Percentiles rank a stretch among this genome's conserved stretches.
Evolutionary conservation across 1,140 invertebrate species (phyloP).

Genomic region (Drosophila ohnishii): DNA sequence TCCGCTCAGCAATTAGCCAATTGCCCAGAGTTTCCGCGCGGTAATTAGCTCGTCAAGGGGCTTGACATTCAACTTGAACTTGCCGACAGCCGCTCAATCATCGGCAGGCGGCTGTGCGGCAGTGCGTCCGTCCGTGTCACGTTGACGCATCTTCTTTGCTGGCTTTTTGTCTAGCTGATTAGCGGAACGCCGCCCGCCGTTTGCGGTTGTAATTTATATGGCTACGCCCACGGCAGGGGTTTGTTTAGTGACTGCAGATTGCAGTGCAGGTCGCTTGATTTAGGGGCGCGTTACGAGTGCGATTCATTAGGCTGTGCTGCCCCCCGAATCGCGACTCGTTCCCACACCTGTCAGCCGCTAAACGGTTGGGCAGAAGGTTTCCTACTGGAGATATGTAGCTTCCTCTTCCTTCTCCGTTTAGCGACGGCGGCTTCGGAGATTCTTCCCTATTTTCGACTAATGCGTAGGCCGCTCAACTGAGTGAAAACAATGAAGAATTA

Average conservation of each 20-base stretch:
- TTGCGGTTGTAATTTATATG: slow-evolving; percentile 76
- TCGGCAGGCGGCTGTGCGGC: slow-evolving; percentile 10
- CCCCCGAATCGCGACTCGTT: slow-evolving; percentile 18
- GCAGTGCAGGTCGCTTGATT: slow-evolving; percentile 50
- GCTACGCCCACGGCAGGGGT: slow-evolving; percentile 45
- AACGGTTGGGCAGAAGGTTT: slow-evolving; percentile 44
- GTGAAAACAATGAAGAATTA: slow-evolving; percentile 52
- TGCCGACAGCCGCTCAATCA: slow-evolving; percentile 48
- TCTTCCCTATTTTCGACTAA: slow-evolving; percentile 6
- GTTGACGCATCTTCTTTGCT: slow-evolving; percentile 45
- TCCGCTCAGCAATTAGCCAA: slow-evolving; percentile 35
- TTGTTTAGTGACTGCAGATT: slow-evolving; percentile 37
- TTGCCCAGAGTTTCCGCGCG: slow-evolving; percentile 38
- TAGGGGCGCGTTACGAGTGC: slow-evolving; percentile 47
- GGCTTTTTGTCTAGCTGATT: slow-evolving; percentile 66
- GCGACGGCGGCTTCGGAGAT: slow-evolving; percentile 7
- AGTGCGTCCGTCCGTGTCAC: slow-evolving; percentile 36
- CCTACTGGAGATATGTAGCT: slow-evolving; percentile 16
- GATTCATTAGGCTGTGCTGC: slow-evolving; percentile 33
- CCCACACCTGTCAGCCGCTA: slow-evolving; percentile 52
- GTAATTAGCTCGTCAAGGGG: slow-evolving; percentile 52
- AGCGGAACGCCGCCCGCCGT: slow-evolving; percentile 55
- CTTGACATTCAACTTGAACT: slow-evolving; percentile 80
- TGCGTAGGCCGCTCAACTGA: slow-evolving; percentile 45
- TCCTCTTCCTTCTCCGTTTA: slow-evolving; percentile 43